Evolutionary conservation across 2,113 vertebrate species (phyloP).

Genomic region (Toxotes chatareus): DNA sequence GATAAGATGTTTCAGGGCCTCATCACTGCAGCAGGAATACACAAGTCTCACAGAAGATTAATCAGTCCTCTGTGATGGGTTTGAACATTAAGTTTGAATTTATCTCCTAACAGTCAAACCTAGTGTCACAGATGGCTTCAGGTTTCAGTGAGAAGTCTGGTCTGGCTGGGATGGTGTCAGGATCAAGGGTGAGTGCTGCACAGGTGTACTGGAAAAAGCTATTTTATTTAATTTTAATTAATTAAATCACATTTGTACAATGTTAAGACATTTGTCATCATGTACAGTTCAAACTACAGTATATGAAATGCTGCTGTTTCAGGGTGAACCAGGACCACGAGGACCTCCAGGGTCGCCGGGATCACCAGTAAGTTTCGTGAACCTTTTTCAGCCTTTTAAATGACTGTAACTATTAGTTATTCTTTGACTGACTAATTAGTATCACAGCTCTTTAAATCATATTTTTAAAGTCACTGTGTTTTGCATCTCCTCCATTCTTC

Average conservation of each 20-base stretch:
- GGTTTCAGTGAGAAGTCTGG: conserved; percentile 92
- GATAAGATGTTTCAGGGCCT: not conserved
- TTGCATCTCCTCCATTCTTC: not conserved
- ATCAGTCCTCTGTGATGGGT: not conserved
- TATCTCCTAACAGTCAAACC: conserved; percentile 79
- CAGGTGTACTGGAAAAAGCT: not conserved
- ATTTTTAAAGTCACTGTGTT: not conserved
- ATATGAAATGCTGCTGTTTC: conserved; percentile 13
- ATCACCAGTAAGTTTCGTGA: conserved; percentile 84
- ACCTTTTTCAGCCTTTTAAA: too few species aligned
- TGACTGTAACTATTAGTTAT: not conserved
- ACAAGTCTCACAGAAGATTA: not conserved
- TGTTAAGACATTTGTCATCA: not conserved
- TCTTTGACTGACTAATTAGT: not conserved
- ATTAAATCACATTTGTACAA: not conserved
- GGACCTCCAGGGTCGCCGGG: conserved; percentile 90
- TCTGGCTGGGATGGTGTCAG: conserved; percentile 87
- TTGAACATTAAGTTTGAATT: not conserved
- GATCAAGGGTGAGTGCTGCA: conserved; percentile 87
- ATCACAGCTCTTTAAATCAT: too few species aligned
- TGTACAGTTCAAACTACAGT: not conserved
- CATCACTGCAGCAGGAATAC: not conserved
- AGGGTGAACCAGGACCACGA: conserved; percentile 95
- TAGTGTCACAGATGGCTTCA: conserved; percentile 91
- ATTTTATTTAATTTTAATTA: not conserved